phyloP scores from a whole-genome alignment of 2,888 invertebrate species.

The Tipula vernalis region DNA sequence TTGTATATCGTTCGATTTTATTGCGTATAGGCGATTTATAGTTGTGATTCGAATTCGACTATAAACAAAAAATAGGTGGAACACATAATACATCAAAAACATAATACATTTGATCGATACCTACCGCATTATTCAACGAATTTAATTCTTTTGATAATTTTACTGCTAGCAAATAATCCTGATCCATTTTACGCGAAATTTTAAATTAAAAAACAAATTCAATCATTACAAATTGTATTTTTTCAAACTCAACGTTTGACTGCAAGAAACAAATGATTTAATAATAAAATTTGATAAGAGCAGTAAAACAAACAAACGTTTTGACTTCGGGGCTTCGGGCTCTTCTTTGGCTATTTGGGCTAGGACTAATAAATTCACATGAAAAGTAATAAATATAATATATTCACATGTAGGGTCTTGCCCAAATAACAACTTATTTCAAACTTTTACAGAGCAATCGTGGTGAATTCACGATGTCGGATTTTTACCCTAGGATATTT shows the following conservation, averaged over 20 bases:
- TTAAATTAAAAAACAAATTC: neutral
- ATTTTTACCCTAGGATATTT: too few relatives aligned
- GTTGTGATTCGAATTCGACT: neutral
- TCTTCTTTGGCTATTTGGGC: too few relatives aligned
- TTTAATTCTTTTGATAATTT: conserved; percentile 21
- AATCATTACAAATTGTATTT: neutral
- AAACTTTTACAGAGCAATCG: too few relatives aligned
- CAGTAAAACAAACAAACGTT: too few relatives aligned
- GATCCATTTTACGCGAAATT: conserved; percentile 14
- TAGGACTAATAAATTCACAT: too few relatives aligned
- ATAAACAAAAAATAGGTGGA: neutral
- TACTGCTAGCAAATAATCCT: conserved; percentile 22
- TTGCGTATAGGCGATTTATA: neutral
- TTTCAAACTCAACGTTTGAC: neutral
- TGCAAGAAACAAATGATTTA: neutral
- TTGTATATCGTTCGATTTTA: neutral
- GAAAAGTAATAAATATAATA: too few relatives aligned
- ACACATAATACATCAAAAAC: neutral
- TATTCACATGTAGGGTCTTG: too few relatives aligned
- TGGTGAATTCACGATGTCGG: too few relatives aligned
- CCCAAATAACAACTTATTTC: too few relatives aligned
- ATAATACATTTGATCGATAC: neutral
- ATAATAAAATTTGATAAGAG: neutral
- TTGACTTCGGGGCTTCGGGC: too few relatives aligned
- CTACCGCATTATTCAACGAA: neutral